Percentiles rank a stretch among this genome's conserved stretches.
phyloP scores from a whole-genome alignment of 2,888 invertebrate species.

The Aporophyla lueneburgensis region DNA sequence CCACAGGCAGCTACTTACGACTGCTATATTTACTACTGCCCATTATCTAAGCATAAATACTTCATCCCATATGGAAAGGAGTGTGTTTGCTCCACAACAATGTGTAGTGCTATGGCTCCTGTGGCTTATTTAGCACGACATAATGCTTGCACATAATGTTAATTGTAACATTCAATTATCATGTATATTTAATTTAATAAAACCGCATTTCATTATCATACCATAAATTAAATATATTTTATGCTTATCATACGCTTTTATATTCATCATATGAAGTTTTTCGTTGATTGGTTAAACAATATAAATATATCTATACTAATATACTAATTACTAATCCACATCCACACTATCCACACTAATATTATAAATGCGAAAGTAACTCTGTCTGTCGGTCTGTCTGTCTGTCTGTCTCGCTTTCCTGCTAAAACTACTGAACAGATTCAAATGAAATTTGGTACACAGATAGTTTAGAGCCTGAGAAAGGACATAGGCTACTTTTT shows the following conservation, averaged over 20 bases:
- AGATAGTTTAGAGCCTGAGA: too few species aligned
- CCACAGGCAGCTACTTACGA: too few species aligned
- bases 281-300: slow-evolving; percentile 46
- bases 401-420: too few species aligned
- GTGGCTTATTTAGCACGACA: background rate
- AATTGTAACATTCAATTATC: slow-evolving; percentile 36
- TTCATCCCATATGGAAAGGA: background rate
- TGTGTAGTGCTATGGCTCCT: background rate
- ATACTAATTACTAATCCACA: too few species aligned
- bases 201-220: slow-evolving; percentile 18
- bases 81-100: background rate
- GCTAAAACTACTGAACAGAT: too few species aligned
- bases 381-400: too few species aligned
- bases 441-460: too few species aligned
- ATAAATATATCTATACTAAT: too few species aligned
- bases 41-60: background rate
- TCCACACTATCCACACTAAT: too few species aligned
- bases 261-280: slow-evolving; percentile 29
- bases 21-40: too few species aligned
- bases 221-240: slow-evolving; percentile 7
- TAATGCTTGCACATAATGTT: slow-evolving; percentile 39
- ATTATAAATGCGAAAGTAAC: too few species aligned
- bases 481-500: too few species aligned
- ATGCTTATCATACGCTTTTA: slow-evolving; percentile 17
- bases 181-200: slow-evolving; percentile 31